A percentile compares a stretch with the other conserved stretches of the same genome.
phyloP scores from a whole-genome alignment of 2,888 invertebrate genomes.

The Ichneumon xanthorius region DNA sequence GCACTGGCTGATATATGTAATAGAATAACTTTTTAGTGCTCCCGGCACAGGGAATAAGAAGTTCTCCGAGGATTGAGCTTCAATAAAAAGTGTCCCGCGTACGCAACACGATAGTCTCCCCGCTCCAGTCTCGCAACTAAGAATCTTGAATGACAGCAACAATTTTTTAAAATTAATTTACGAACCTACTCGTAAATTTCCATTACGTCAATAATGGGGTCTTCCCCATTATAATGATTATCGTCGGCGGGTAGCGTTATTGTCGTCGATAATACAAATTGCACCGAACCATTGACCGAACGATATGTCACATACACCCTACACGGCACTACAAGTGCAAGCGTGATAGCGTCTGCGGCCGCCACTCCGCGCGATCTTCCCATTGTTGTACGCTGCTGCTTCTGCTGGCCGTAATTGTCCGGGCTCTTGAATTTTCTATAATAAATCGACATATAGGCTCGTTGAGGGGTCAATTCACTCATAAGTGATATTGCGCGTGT shows the following conservation, averaged over 20 bases:
- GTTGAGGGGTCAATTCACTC: conserved; percentile 61
- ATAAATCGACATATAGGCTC: conserved; percentile 51
- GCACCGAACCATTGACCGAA: background rate
- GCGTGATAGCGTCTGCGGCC: conserved; percentile 2
- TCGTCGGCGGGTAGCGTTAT: background rate
- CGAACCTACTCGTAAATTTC: background rate
- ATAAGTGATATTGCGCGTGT: conserved; percentile 57
- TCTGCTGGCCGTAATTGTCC: conserved; percentile 22
- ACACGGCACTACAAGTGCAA: background rate
- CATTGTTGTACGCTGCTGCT: conserved; percentile 16
- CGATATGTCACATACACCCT: background rate
- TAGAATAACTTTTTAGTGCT: too few species aligned
- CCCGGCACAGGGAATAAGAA: too few species aligned
- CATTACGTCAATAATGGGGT: conserved; percentile 7
- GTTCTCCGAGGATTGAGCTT: too few species aligned
- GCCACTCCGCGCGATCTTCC: background rate
- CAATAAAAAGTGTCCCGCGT: background rate
- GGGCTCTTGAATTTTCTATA: conserved; percentile 39
- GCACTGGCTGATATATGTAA: too few species aligned
- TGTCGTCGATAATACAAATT: conserved; percentile 19
- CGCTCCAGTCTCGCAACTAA: background rate
- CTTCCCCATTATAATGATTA: background rate
- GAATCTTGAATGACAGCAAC: background rate
- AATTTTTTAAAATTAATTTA: conserved; percentile 3
- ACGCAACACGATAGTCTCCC: background rate